phyloP scores from a whole-genome alignment of 2,888 invertebrate genomes.

The Galerucella pusilla region DNA sequence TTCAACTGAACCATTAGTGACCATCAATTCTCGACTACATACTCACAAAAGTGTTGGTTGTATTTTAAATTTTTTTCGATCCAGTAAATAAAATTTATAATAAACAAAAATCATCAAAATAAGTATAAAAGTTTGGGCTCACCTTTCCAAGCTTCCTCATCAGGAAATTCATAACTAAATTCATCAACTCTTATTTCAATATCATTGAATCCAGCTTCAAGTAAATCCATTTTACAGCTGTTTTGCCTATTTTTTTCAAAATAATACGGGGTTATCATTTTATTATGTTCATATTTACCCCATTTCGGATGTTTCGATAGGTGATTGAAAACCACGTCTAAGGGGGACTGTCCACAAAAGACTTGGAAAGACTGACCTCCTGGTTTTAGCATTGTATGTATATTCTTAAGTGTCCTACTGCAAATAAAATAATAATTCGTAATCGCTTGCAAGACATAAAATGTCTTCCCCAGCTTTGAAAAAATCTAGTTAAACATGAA shows the following conservation, averaged over 20 bases:
- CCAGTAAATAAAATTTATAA: no score
- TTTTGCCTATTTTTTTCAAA: background rate
- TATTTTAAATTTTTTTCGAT: no score
- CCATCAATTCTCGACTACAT: no score
- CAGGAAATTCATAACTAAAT: background rate
- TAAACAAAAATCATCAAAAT: no score
- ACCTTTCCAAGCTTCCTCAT: constrained; percentile 16
- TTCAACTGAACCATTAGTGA: no score
- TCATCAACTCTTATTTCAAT: constrained; percentile 1
- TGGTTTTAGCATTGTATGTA: constrained; percentile 20
- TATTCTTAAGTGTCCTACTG: constrained; percentile 11
- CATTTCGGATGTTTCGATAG: constrained; percentile 16
- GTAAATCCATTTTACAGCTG: background rate
- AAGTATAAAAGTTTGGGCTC: background rate
- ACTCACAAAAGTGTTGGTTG: no score
- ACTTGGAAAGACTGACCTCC: constrained; percentile 12
- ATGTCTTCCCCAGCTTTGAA: no score
- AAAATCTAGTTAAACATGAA: no score
- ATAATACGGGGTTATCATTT: constrained; percentile 3
- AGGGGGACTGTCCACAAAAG: background rate
- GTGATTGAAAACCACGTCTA: background rate
- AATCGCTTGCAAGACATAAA: no score
- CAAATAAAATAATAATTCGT: background rate
- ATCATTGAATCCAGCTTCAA: constrained; percentile 8
- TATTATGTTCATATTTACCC: constrained; percentile 20